Percentiles rank a stretch among this genome's conserved stretches.
These are phyloP conservation scores for Volucella bombylans DNA, from an alignment of 2,888 invertebrate genomes.

Conservation along the genomic window DNA sequence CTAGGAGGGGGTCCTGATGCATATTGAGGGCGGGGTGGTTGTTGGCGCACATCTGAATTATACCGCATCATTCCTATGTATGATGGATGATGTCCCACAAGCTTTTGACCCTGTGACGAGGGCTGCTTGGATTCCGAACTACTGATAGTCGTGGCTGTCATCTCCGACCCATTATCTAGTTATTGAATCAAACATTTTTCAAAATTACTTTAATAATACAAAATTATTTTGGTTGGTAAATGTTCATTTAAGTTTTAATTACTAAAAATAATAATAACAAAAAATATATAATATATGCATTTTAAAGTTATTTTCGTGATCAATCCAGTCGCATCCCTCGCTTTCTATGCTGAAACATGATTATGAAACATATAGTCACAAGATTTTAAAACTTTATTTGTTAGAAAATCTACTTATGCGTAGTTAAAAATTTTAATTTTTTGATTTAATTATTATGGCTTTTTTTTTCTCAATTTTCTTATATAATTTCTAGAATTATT, in stretches of 20 bases:
- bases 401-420: too few species aligned
- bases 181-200: slow-evolving; percentile 15
- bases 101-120: slow-evolving; percentile 41
- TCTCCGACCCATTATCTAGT: slow-evolving; percentile 48
- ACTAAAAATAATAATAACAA: too few species aligned
- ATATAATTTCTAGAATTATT: not conserved
- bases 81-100: slow-evolving; percentile 40
- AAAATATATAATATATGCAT: too few species aligned
- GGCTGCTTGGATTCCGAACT: slow-evolving; percentile 40
- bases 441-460: too few species aligned
- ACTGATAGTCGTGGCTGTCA: slow-evolving; percentile 17
- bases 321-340: too few species aligned
- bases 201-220: slow-evolving; percentile 30
- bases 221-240: not conserved
- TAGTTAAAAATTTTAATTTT: too few species aligned
- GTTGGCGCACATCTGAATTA: slow-evolving; percentile 61
- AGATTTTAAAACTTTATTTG: too few species aligned
- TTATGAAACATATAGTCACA: too few species aligned
- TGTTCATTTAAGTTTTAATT: not conserved
- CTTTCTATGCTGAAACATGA: too few species aligned
- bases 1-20: slow-evolving; percentile 56
- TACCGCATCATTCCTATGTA: slow-evolving; percentile 71
- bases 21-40: slow-evolving; percentile 52
- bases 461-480: too few species aligned
- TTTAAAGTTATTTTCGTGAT: too few species aligned